Base-by-base conservation (phyloP, 64 coral and sea anemone species). In the Montipora capricornis region DNA sequence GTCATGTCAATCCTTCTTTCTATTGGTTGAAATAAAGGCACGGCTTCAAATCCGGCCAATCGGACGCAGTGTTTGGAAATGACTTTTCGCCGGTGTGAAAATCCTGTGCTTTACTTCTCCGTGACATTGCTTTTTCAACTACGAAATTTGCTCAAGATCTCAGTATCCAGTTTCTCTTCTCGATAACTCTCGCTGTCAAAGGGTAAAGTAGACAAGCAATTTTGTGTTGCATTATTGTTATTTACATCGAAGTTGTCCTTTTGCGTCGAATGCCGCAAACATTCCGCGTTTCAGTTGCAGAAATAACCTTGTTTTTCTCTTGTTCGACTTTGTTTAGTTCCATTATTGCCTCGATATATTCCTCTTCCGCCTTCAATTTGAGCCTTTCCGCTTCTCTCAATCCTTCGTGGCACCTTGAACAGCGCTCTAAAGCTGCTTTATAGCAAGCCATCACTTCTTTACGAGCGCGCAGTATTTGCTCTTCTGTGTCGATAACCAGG, bases 331-430 rank as follows among this genome's bases (percentile, higher is more conserved):
- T 19, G 26, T 79, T 89, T 8, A 89, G 22, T 44, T 60, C 87
- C 87, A 76, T 60, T 50, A 89, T 19, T 6, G 73, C 73, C 20
- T 76, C 59, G 2, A 89, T 12, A 49, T 98, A 94, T 4, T 77
- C 37, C 17, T 95, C 89, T 47, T 98, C 96, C 4, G 84, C 96
- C 20, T 89, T 74, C 37, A 88, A 6, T 26, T 91, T 98, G 61
- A 83, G 82, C 13, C 89, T 78, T 47, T 94, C 92, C 14, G 87
- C 78, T 9, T 94, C 93, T 7, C 70, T 73, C 29, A 98, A 83
- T 52, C 75, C 82, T 17, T 80, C 85, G 68, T 92, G 96, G 17
- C 93, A 77, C 0, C 55, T 48, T 17, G 80, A 91, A 12, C 84
- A 95, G 2, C 78, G 68, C 68, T 92, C 79, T 60, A 98, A 78